phyloP scores from a whole-genome alignment of 2,797 vertebrate genomes.

The Sebastes reedi region DNA sequence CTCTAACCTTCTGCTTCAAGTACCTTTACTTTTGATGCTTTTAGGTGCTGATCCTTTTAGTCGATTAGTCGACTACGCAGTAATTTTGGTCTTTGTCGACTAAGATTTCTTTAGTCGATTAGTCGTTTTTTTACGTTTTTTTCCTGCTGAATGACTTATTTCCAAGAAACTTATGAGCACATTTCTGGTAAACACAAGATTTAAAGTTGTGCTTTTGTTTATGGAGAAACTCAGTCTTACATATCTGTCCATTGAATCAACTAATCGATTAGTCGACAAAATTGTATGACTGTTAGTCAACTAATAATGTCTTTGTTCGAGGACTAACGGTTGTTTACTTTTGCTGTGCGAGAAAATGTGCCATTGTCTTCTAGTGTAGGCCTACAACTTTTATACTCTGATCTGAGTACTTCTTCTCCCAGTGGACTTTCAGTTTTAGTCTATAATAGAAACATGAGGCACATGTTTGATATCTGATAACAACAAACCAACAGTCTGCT shows the following conservation, averaged over 20 bases:
- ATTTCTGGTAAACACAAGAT: no score
- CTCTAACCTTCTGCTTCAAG: neutral
- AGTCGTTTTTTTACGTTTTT: rapidly evolving
- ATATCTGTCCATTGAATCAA: no score
- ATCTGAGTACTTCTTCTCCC: neutral
- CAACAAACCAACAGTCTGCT: neutral
- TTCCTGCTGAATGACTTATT: no score
- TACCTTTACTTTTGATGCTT: neutral
- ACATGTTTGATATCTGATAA: neutral
- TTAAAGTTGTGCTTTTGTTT: no score
- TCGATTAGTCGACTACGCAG: rapidly evolving
- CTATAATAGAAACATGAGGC: neutral
- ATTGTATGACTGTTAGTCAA: rapidly evolving
- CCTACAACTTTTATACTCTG: neutral
- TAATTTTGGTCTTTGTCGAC: no score
- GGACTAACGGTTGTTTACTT: neutral
- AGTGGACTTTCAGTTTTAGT: neutral
- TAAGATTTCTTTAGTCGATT: no score
- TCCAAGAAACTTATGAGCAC: no score
- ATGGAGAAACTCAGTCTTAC: no score
- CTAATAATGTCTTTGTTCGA: no score
- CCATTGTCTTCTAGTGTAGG: neutral
- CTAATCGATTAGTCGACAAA: no score
- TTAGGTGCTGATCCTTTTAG: rapidly evolving
- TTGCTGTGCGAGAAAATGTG: neutral